Evolutionary conservation across 2,797 vertebrate species (phyloP), one percentile per base, ranked within the genome.

Genomic region (Sphenopsis melanotis): DNA sequence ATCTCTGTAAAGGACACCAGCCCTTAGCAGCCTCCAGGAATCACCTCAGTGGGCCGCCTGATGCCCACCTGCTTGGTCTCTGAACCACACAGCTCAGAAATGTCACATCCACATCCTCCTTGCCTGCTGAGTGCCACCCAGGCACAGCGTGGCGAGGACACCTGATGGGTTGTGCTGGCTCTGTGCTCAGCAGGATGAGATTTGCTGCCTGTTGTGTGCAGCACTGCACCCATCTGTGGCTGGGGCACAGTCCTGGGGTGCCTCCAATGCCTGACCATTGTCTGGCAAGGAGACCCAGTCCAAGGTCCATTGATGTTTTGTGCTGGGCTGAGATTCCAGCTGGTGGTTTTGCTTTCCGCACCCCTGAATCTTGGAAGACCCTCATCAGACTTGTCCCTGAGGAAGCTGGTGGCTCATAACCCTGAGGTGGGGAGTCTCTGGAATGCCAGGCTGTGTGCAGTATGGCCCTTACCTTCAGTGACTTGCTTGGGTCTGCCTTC

Each of bases 401-500:
- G 27, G 36, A 65, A 60, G 17, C 0, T 44, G 36, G 12, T 55
- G 21, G 29, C 18, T 75, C 3, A 0, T 49, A 41, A 34, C 42
- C 46, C 36, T 1, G 3, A 60, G 24, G 23, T 11, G 2, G 30
- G 15, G n/a, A 32, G 14, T 29, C 39, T 42, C 52, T 83, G 42
- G 32, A 32, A 26, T 42, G 49, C n/a, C 74, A 36, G 47, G 57
- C 23, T 60, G 49, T 30, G 18, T 10, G 30, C 24, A 30, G 9
- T 10, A 17, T 53, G 6, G 3, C 17, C n/a, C 6, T 2, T 50
- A 4, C 39, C 34, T 34, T 69, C 1, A 0, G 29, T 64, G 55
- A 26, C 18, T 76, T 9, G 0, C 21, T 39, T 26, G 41, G 63
- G 15, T 91, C 56, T 91, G 27, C 36, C 66, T 52, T 82, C 49